Evolutionary conservation across 35 echinoderm and acorn worm species (phyloP).

Genomic region (Chiridota heheva): DNA sequence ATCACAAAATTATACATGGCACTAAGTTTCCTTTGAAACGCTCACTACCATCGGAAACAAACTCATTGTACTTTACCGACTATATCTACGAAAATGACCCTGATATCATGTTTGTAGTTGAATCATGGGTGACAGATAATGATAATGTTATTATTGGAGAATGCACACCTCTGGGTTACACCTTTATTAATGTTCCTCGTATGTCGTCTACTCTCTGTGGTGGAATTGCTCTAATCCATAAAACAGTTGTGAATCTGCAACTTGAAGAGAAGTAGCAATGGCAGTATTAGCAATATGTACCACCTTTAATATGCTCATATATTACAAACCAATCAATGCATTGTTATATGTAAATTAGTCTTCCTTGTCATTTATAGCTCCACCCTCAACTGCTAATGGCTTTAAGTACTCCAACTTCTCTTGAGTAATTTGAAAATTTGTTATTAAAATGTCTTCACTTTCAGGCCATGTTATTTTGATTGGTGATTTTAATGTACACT

Average conservation of each 20-base stretch:
- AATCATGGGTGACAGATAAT: constrained; percentile 49
- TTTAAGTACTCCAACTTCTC: neutral
- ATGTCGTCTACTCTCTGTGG: too few species aligned
- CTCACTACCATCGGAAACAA: constrained; percentile 38
- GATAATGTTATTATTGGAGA: constrained; percentile 29
- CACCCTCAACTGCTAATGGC: neutral
- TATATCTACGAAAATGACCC: constrained; percentile 27
- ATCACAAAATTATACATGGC: too few species aligned
- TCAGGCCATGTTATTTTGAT: neutral
- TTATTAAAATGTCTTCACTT: neutral
- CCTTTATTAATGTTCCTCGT: constrained; percentile 21
- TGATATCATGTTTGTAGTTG: constrained; percentile 39
- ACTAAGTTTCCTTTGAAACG: constrained; percentile 44
- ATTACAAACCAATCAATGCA: too few species aligned
- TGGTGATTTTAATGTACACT: constrained; percentile 10
- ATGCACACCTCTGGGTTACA: constrained; percentile 35
- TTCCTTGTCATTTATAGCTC: neutral
- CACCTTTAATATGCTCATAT: too few species aligned
- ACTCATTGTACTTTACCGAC: constrained; percentile 1
- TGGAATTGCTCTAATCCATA: constrained; percentile 21
- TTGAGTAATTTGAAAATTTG: neutral
- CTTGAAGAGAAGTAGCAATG: neutral
- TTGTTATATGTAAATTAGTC: too few species aligned
- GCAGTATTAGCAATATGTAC: too few species aligned
- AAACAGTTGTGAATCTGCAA: constrained; percentile 3